These are phyloP conservation scores for Falco columbarius DNA, from an alignment of 2,797 vertebrate species.

Conservation along the genomic window DNA sequence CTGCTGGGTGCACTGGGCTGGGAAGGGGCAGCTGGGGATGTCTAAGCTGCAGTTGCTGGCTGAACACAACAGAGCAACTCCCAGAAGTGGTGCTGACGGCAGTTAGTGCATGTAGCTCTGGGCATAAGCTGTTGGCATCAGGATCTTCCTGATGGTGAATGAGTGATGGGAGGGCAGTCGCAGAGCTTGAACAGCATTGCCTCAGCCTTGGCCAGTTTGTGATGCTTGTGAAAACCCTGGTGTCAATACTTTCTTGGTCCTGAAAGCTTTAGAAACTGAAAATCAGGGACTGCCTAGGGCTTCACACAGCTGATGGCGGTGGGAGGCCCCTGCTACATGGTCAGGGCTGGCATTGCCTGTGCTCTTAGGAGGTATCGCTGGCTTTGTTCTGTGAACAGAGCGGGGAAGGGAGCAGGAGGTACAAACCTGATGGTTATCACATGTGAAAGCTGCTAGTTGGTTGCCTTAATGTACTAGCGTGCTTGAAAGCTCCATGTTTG, in stretches of 20 bases:
- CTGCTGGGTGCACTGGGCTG: neutral
- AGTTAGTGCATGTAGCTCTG: neutral
- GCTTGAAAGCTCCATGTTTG: neutral
- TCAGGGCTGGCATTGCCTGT: neutral
- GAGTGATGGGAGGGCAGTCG: neutral
- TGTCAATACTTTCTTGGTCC: neutral
- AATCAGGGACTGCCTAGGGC: neutral
- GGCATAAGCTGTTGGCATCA: neutral
- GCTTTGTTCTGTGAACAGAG: neutral
- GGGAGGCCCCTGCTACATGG: neutral
- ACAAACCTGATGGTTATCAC: neutral
- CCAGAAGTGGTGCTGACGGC: neutral
- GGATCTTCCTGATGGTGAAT: neutral
- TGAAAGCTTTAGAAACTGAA: neutral
- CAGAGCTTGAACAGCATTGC: neutral
- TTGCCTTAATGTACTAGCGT: neutral
- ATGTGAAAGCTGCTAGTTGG: neutral
- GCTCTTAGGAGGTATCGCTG: neutral
- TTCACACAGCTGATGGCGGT: neutral
- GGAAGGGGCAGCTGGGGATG: neutral
- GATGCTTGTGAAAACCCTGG: neutral
- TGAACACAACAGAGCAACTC: neutral
- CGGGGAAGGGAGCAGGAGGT: neutral
- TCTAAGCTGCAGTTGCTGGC: neutral
- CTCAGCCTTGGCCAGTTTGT: neutral